Evolutionary conservation across 2,888 invertebrate genomes (phyloP), one percentile per base, ranked within the genome.

Genomic region (Heliconius sara): DNA sequence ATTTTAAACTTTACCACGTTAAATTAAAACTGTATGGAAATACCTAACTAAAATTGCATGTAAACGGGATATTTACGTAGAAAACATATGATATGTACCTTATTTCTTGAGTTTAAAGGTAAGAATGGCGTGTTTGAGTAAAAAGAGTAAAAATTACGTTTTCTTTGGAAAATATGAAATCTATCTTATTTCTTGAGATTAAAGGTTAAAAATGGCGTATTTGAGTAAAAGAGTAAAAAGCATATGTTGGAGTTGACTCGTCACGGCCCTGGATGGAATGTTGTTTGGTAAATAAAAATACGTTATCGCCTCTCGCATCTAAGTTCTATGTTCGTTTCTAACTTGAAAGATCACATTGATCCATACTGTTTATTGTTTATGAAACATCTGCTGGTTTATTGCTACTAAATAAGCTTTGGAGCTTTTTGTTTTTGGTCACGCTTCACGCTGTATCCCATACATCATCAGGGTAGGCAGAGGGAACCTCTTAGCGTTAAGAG

Each of bases 1-100:
- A 89, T 85, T 85, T 78, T 83, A 79, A 83, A 85, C 87, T 83
- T 86, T 91, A 88, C 79, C 1, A 4, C 39, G 4, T 72, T 75
- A 76, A 82, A 63, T 74, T 84, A 84, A 85, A 83, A 81, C 75
- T 25, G 67, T 75, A 78, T 25, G 70, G 13, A 60, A 34, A 47
- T 63, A 52, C 52, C 57, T 57, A 39, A 70, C 52, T 60, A 79
- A 65, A 47, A 79, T 75, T 78, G 76, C 43, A 76, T 72, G 80
- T 82, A 83, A 83, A 84, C 83, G 80, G 77, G 77, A 80, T 76
- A 47, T 79, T 79, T 81, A 77, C 80, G 60, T 19, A 52, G 76
- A 78, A 81, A 80, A 68, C 9, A 39, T 67, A 25, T 22, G 47
- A 47, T 68, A 12, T 73, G 19, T 60, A 68, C 77, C 76, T 82